Evolutionary conservation across 2,888 invertebrate genomes (phyloP), one percentile per base, ranked within the genome.

Genomic region (Melinaea marsaeus): DNA sequence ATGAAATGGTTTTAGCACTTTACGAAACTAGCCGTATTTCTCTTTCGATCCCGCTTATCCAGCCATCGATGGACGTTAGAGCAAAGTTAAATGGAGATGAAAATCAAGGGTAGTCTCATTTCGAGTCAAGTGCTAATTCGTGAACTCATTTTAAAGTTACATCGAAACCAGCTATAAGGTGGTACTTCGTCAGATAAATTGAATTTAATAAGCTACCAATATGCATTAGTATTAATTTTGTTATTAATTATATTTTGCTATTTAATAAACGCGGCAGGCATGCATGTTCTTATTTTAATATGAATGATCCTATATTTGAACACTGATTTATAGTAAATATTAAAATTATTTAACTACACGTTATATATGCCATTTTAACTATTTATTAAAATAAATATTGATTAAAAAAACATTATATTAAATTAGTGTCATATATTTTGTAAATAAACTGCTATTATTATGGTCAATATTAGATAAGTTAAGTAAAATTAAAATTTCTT

Each of bases 41-140:
- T 70, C 68, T 63, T 57, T 57, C 58, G 71, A 62, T 65, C 68
- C 67, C 71, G 78, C 79, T 81, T 81, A 84, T 83, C 80, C 74
- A 65, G 68, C 74, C 72, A 76, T 79, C 76, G 71, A 67, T 71
- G 64, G 68, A 72, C 71, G 69, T 68, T 55, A 55, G 64, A 74
- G 72, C 74, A 76, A 86, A 86, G 83, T 86, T 86, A 80, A 86
- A 86, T 84, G 83, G 84, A 80, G 79, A 82, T 77, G 84, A 82
- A 85, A 86, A 84, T 84, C 78, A 82, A 83, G 81, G 79, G 81
- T 80, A 79, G 79, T 80, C 79, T 78, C 78, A 81, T 79, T 79
- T 75, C 69, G 72, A 72, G 71, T 75, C 77, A 71, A 72, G 75
- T 70, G 78, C 77, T 82, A 82, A 85, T 84, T 81, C 78, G 70